Evolutionary conservation across 1,140 invertebrate genomes (phyloP), one percentile per base, ranked within the genome.

Genomic region (Leptinotarsa texana): DNA sequence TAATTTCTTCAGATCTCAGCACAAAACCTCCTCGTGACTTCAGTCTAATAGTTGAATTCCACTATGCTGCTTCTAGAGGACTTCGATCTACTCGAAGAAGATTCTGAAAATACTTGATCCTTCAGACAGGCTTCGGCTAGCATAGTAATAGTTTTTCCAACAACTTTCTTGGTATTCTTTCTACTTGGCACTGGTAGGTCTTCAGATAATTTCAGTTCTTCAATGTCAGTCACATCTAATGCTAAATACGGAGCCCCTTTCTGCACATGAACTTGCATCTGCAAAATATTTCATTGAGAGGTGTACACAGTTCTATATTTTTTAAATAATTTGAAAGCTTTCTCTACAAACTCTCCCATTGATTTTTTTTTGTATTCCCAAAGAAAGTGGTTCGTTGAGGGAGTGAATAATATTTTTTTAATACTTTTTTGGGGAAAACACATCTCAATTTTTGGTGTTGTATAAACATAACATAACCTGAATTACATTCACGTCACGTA

Each of bases 171-270:
- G 0, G 69, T 74, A 76, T 79, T 81, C 68, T 80, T 83, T 33
- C 75, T 78, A n/a, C 77, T 74, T 4, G 79, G 78, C 13, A 78
- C 63, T 24, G 80, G 77, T 63, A 85, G 68, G 74, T 80, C 62
- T 3, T 75, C 49, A 18, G 79, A 75, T 13, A 85, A 65, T 66
- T 78, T 73, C 3, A 85, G 66, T 72, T 83, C 82, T 75, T 80
- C 78, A 4, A 85, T 82, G 63, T 85, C 82, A 75, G 79, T 77
- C 18, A 86, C 78, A 48, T 82, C 80, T 67, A 88, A 78, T 0
- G 86, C 84, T 69, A 88, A 79, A 81, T 86, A 87, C 2, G 88
- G 87, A 0, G 88, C 87, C 5, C 87, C 82, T n/a, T 82, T 79
- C 8, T 74, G 81, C 18, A 87, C 86, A 4, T 85, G 82, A 3